A percentile compares a stretch with the other conserved stretches of the same genome.
Conservation (phyloP, 2,888 invertebrate genomes). For the Muscina levida region DNA sequence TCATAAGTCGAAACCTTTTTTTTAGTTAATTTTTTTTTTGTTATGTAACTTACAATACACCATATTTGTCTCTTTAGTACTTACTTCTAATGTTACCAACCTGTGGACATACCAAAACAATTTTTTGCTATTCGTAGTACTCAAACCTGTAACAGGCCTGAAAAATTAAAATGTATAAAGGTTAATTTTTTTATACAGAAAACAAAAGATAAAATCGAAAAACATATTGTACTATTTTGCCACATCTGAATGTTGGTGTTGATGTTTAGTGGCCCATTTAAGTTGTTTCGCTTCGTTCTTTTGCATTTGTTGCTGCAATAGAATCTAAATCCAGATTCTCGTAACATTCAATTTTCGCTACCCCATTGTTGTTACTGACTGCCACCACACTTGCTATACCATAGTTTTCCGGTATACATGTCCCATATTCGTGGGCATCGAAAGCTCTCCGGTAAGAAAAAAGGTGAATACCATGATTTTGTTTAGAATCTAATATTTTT, state of each 20-base stretch:
- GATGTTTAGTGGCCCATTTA: slow-evolving; percentile 62
- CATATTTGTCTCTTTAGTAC: too few species aligned
- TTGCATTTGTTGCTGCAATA: slow-evolving; percentile 38
- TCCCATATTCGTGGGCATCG: slow-evolving; percentile 60
- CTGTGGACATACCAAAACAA: too few species aligned
- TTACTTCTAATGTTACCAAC: too few species aligned
- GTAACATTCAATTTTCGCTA: slow-evolving; percentile 63
- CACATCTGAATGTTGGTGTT: slow-evolving; percentile 47
- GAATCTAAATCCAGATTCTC: slow-evolving; percentile 42
- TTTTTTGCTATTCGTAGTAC: too few species aligned
- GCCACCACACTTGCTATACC: slow-evolving; percentile 57
- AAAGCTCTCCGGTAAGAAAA: slow-evolving; percentile 50
- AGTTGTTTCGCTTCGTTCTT: slow-evolving; percentile 42
- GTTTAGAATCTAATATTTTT: slow-evolving; percentile 61
- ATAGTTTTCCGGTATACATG: slow-evolving; percentile 63
- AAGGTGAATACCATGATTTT: slow-evolving; percentile 62
- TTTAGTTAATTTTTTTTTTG: too few species aligned
- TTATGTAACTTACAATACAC: too few species aligned
- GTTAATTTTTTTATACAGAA: slow-evolving; percentile 11
- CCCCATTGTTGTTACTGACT: slow-evolving; percentile 39
- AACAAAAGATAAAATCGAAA: slow-evolving; percentile 70
- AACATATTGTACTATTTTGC: slow-evolving; percentile 1
- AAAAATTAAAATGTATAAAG: slow-evolving; percentile 68
- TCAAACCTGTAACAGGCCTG: too few species aligned
- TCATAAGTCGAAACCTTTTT: too few species aligned